A percentile compares a stretch with the other conserved stretches of the same genome.
Evolutionary conservation across 2,888 invertebrate species (phyloP).

Genomic region (Eulithis prunata): DNA sequence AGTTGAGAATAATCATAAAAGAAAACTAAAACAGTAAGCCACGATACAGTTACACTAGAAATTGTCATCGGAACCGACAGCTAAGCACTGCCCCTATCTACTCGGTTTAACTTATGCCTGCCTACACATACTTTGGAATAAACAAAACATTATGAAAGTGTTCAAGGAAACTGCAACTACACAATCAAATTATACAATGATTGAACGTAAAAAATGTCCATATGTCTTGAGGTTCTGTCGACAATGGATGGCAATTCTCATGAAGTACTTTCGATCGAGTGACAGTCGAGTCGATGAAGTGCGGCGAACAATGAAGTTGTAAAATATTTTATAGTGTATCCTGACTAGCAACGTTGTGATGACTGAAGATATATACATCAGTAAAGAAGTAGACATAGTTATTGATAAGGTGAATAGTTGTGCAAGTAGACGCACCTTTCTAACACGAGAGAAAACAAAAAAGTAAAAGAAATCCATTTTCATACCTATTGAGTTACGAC

Average conservation of each 20-base stretch:
- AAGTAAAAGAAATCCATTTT: not conserved
- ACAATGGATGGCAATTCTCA: constrained; percentile 54
- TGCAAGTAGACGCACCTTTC: no score
- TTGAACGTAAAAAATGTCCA: constrained; percentile 44
- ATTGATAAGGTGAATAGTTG: no score
- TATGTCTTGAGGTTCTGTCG: constrained; percentile 40
- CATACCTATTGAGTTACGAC: not conserved
- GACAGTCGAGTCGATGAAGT: constrained; percentile 27
- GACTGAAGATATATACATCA: constrained; percentile 8
- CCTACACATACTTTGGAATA: not conserved
- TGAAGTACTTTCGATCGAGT: constrained; percentile 37
- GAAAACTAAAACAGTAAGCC: constrained; percentile 3
- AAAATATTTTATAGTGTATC: constrained; percentile 49
- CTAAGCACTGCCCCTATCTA: constrained; percentile 11
- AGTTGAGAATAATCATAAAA: not conserved
- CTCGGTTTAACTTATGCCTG: not conserved
- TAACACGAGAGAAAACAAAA: not conserved
- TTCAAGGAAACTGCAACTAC: constrained; percentile 50
- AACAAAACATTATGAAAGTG: constrained; percentile 38
- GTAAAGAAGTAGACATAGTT: no score
- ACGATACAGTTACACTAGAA: constrained; percentile 22
- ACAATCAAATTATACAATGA: constrained; percentile 44
- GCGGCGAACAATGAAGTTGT: constrained; percentile 51
- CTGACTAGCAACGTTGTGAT: constrained; percentile 23
- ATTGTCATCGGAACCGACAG: constrained; percentile 14